phyloP scores from a whole-genome alignment of 2,797 vertebrate genomes.

The Channa striata region DNA sequence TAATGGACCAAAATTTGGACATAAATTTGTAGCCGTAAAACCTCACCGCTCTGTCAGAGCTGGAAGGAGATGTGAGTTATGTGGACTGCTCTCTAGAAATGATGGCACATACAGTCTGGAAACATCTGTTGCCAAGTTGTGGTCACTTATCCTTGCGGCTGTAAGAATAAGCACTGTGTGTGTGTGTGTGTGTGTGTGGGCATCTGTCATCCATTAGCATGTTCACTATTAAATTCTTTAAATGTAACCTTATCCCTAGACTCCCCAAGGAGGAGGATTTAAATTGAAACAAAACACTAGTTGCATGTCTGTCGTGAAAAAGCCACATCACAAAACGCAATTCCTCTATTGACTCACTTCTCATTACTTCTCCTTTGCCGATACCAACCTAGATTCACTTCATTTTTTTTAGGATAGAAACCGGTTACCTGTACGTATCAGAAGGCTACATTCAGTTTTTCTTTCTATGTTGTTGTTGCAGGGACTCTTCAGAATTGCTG shows the following conservation, averaged over 20 bases:
- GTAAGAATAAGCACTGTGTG: slow-evolving; percentile 7
- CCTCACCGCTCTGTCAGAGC: slow-evolving; percentile 8
- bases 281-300: slow-evolving; percentile 43
- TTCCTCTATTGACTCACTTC: slow-evolving; percentile 31
- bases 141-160: slow-evolving; percentile 46
- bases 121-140: slow-evolving; percentile 67
- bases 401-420: slow-evolving; percentile 55
- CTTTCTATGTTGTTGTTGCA: slow-evolving; percentile 52
- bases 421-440: slow-evolving; percentile 34
- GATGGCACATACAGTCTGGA: slow-evolving; percentile 49
- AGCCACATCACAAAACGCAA: slow-evolving; percentile 18
- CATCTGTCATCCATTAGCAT: slow-evolving; percentile 69
- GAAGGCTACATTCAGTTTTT: slow-evolving; percentile 4
- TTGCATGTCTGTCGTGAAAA: slow-evolving; percentile 32
- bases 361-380: slow-evolving; percentile 57
- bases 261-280: slow-evolving; percentile 36
- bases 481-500: slow-evolving; percentile 97
- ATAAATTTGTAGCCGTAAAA: slow-evolving; percentile 24
- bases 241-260: slow-evolving; percentile 37
- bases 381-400: slow-evolving; percentile 26
- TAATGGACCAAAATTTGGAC: slow-evolving; percentile 27
- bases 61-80: slow-evolving; percentile 40
- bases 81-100: slow-evolving; percentile 32
- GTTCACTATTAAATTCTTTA: slow-evolving; percentile 45
- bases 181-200: slow-evolving; percentile 25